These are phyloP conservation scores for Thymallus thymallus DNA, from an alignment of 2,113 vertebrate species.

Conservation along the genomic window DNA sequence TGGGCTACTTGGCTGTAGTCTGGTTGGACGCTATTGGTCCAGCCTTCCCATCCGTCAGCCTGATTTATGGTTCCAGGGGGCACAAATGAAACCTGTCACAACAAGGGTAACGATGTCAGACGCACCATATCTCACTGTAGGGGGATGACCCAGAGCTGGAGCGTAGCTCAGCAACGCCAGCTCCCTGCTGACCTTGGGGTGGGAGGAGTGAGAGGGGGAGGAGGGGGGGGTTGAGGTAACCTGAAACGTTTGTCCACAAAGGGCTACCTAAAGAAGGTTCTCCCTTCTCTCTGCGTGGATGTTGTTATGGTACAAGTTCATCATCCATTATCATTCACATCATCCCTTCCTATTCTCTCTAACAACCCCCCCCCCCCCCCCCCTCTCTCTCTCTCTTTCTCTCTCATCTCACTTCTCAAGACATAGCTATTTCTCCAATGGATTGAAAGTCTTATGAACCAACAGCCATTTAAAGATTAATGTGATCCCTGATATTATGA, in stretches of 20 bases:
- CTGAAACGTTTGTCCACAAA: slow-evolving; percentile 19
- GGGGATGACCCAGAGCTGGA: slow-evolving; percentile 39
- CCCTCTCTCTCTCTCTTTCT: slow-evolving; percentile 20
- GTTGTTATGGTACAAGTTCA: slow-evolving; percentile 26
- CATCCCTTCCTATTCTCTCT: slow-evolving; percentile 39
- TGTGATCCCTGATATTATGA: slow-evolving; percentile 69
- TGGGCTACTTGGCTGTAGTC: neutral
- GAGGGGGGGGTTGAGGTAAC: neutral
- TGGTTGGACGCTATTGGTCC: slow-evolving; percentile 57
- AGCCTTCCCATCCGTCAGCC: slow-evolving; percentile 63
- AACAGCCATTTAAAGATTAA: slow-evolving; percentile 77
- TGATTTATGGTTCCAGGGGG: slow-evolving; percentile 71
- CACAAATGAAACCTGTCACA: slow-evolving; percentile 76
- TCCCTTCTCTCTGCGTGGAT: slow-evolving; percentile 19
- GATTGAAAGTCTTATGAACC: slow-evolving; percentile 73
- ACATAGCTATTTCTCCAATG: slow-evolving; percentile 62
- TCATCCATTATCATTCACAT: slow-evolving; percentile 70
- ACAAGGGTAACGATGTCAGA: slow-evolving; percentile 79
- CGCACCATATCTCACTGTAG: slow-evolving; percentile 56
- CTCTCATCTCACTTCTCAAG: slow-evolving; percentile 58
- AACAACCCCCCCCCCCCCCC: slow-evolving; percentile 20
- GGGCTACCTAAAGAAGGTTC: slow-evolving; percentile 14
- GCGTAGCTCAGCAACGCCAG: neutral
- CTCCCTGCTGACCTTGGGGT: slow-evolving; percentile 23
- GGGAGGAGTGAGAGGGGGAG: slow-evolving; percentile 10